Conservation (phyloP, 2,797 vertebrate species). For the Atherinosoma microstoma region DNA sequence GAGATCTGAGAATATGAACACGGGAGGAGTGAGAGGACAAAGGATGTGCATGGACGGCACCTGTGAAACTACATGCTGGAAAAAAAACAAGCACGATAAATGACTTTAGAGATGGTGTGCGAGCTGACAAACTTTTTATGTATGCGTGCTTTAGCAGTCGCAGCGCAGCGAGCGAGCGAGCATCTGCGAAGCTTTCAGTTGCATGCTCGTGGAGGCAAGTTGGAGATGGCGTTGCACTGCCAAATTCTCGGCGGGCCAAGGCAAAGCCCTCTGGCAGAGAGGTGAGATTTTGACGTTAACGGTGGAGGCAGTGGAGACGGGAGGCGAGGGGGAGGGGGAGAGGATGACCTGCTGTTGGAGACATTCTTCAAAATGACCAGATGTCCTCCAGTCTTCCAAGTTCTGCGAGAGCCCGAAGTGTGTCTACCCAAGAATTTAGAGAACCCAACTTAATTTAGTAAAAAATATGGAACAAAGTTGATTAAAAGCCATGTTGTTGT, state of each 20-base stretch:
- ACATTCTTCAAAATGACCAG: background rate
- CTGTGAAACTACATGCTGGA: slow-evolving; percentile 12
- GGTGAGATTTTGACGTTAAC: slow-evolving; percentile 82
- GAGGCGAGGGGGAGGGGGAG: slow-evolving; percentile 13
- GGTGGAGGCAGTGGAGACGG: slow-evolving; percentile 67
- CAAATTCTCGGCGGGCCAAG: slow-evolving; percentile 79
- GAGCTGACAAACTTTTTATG: slow-evolving; percentile 7
- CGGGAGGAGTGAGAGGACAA: background rate
- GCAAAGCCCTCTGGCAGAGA: slow-evolving; percentile 77
- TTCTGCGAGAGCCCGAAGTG: too few species aligned
- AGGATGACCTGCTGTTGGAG: slow-evolving; percentile 1
- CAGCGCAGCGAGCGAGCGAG: slow-evolving; percentile 6
- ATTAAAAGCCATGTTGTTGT: too few species aligned
- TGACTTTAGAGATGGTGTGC: background rate
- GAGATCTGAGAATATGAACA: slow-evolving; percentile 5
- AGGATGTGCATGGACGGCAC: background rate
- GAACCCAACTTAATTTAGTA: too few species aligned
- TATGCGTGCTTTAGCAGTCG: background rate
- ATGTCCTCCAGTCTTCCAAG: background rate
- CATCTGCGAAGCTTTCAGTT: slow-evolving; percentile 15
- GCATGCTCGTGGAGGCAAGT: slow-evolving; percentile 22
- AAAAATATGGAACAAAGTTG: too few species aligned
- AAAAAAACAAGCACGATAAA: background rate
- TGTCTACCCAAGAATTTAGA: too few species aligned
- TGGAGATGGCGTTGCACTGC: slow-evolving; percentile 74